These are phyloP conservation scores for Isotomurus palustris DNA, from an alignment of 2,888 invertebrate species.

Conservation along the genomic window DNA sequence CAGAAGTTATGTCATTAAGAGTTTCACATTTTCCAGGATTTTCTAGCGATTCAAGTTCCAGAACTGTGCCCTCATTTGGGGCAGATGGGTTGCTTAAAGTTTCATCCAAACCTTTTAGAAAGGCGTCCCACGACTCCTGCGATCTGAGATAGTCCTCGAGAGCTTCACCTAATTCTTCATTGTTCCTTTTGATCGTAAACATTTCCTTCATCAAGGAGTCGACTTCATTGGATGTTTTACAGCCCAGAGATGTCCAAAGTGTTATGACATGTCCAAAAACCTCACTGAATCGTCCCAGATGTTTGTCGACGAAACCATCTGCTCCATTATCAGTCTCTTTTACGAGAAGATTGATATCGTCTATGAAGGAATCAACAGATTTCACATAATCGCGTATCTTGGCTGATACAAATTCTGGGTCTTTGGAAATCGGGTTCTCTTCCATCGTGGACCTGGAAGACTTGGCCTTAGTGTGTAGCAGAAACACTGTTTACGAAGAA, in stretches of 20 bases:
- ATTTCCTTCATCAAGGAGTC: constrained; percentile 12
- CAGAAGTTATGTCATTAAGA: constrained; percentile 9
- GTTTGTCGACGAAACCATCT: not conserved
- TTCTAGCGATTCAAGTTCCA: not conserved
- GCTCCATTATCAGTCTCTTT: not conserved
- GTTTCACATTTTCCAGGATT: not conserved
- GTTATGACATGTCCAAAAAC: not conserved
- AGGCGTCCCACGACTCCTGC: constrained; percentile 26
- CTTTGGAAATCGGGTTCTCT: no score
- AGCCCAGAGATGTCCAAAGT: constrained; percentile 1
- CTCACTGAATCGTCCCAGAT: not conserved
- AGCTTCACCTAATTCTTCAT: constrained; percentile 18
- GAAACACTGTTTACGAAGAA: no score
- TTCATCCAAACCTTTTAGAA: constrained; percentile 27
- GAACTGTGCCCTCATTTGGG: not conserved
- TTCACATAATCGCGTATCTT: no score
- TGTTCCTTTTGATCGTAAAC: not conserved
- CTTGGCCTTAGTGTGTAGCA: no score
- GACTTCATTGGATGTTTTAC: not conserved
- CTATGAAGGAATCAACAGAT: no score
- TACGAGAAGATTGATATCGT: no score
- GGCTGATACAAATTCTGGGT: no score
- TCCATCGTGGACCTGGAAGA: no score
- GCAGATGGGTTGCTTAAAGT: constrained; percentile 1
- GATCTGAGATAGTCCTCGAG: constrained; percentile 26